Base-by-base conservation (phyloP, 2,888 invertebrate genomes). In the Uloborus plumipes region DNA sequence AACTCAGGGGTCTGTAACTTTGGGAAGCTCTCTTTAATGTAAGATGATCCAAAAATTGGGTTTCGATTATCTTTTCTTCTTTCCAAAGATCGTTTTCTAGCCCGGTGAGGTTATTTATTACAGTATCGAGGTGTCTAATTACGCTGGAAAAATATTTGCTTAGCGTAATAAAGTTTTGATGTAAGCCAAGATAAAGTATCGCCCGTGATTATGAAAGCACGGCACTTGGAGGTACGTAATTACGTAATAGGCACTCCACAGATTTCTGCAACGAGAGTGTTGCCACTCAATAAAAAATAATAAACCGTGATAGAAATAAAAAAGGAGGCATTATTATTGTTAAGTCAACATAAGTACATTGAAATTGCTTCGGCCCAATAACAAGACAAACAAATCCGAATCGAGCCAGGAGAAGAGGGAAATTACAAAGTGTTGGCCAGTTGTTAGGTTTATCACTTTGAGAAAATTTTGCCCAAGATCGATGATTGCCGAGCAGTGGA, bases 361-460 rank as follows among this genome's bases (percentile, higher is more conserved):
- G 62, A 62, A 64, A 47, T 64, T 64, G 64, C 62, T 62, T 39
- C 39, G 39, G 9, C 39, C 11, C 7, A 39, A 39, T 39, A 39
- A 39, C 39, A 39, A 39, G 39, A 39, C 39, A 39, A 39, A 39
- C 11, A 39, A 39, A 39, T 39, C 15, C 18, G 20, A 59, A 31
- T 14, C 13, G 22, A n/a, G 47, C 47, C 18, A 20, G n/a, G 11
- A 31, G 61, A 20, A 16, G 61, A 20, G 31, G 61, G 50, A 74
- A 70, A 81, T 81, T 74, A 81, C 73, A 69, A 81, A 81, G 74
- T 81, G 80, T 81, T 74, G 64, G 65, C 55, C 58, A 81, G 73
- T 81, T 81, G 80, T 81, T 81, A 81, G 50, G 74, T 81, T 81
- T 81, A 81, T 81, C 80, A 81, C 80, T 81, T 81, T 50, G 22